These are phyloP conservation scores for Palythoa grandiflora DNA, from an alignment of 92 coral and sea anemone genomes.

Conservation along the genomic window DNA sequence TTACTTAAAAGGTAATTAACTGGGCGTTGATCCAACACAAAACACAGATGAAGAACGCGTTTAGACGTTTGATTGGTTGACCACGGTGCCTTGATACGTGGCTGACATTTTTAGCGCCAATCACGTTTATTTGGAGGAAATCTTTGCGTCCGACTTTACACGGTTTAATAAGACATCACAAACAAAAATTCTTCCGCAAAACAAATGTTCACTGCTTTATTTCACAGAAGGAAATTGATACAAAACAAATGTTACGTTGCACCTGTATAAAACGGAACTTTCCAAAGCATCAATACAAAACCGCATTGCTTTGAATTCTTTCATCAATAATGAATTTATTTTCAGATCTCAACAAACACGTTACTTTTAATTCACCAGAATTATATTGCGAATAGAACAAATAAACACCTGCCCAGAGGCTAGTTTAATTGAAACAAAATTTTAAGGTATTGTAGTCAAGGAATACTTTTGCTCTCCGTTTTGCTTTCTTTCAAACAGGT, in stretches of 20 bases:
- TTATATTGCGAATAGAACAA: background rate
- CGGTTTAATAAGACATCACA: background rate
- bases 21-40: background rate
- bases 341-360: constrained; percentile 20
- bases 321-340: constrained; percentile 39
- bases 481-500: background rate
- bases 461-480: background rate
- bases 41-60: background rate
- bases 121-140: background rate
- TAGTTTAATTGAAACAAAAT: constrained; percentile 24
- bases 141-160: background rate
- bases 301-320: constrained; percentile 8
- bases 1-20: constrained; percentile 45
- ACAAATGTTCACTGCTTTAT: background rate
- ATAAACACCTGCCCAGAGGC: constrained; percentile 23
- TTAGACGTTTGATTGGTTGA: constrained; percentile 17
- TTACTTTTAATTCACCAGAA: constrained; percentile 24
- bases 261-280: background rate
- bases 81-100: background rate
- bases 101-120: constrained; percentile 27
- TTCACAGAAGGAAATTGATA: background rate
- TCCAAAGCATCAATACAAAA: background rate
- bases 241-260: background rate
- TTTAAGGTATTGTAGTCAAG: background rate
- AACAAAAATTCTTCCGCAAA: background rate